These are phyloP conservation scores for Madoqua kirkii DNA, from an alignment of 2,113 vertebrate species.

Conservation along the genomic window DNA sequence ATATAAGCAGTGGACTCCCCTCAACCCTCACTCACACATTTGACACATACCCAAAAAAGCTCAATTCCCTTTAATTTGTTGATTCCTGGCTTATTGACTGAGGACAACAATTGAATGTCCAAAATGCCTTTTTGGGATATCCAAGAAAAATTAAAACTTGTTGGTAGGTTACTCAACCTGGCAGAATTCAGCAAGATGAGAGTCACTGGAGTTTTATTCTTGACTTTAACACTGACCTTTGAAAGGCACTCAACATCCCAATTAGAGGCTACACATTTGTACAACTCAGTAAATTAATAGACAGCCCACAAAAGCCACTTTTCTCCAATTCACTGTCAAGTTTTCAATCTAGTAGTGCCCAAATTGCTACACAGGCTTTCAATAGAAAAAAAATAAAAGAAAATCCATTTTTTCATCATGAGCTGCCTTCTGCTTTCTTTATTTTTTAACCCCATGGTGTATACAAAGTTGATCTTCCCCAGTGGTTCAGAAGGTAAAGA, in stretches of 20 bases:
- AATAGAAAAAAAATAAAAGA: not conserved
- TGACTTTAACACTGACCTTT: constrained; percentile 10
- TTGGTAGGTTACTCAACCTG: not conserved
- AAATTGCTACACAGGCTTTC: not conserved
- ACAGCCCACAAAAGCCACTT: not conserved
- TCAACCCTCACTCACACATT: not conserved
- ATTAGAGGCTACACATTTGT: not conserved
- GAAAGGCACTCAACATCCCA: not conserved
- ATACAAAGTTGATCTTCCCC: not conserved
- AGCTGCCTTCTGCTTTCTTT: not conserved
- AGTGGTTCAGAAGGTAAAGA: not conserved
- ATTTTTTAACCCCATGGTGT: not conserved
- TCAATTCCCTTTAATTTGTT: constrained; percentile 30
- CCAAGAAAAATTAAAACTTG: not conserved
- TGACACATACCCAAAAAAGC: not conserved
- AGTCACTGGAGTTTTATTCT: not conserved
- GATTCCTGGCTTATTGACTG: not conserved
- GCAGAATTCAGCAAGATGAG: not conserved
- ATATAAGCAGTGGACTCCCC: not conserved
- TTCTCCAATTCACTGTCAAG: not conserved
- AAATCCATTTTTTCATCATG: constrained; percentile 14
- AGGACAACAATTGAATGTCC: not conserved
- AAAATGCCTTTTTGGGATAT: not conserved
- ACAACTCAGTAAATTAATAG: constrained; percentile 6
- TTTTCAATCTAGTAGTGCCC: not conserved